A percentile compares a stretch with the other conserved stretches of the same genome.
Conservation (phyloP, 2,888 invertebrate species). For the Sthenelais limicola region DNA sequence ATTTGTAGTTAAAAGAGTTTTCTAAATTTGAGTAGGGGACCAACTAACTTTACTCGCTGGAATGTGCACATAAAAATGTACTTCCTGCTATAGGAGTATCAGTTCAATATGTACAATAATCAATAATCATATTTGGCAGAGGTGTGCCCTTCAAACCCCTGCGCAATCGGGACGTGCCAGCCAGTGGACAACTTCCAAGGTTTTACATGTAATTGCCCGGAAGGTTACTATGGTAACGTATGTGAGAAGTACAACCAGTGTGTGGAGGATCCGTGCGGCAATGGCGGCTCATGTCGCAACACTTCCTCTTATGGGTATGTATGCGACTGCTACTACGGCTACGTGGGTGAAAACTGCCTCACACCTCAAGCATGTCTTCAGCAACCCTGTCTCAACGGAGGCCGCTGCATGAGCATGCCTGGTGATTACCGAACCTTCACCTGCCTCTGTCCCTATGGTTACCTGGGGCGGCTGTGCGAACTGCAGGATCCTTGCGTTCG, state of each 20-base stretch:
- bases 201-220: constrained; percentile 16
- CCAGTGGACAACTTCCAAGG: neutral
- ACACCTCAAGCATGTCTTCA: constrained; percentile 35
- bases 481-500: constrained; percentile 12
- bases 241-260: constrained; percentile 73
- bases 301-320: constrained; percentile 48
- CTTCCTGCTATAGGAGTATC: no score
- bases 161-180: constrained; percentile 6
- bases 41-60: no score
- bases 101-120: no score
- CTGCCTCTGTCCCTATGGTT: constrained; percentile 62
- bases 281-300: constrained; percentile 46
- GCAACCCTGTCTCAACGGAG: constrained; percentile 31
- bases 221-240: constrained; percentile 67
- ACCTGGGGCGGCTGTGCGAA: constrained; percentile 55
- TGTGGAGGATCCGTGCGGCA: constrained; percentile 42
- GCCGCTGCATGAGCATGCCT: constrained; percentile 23
- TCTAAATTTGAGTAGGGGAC: no score
- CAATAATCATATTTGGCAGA: constrained; percentile 1
- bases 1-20: no score
- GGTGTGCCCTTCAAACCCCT: constrained; percentile 6
- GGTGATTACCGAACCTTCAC: constrained; percentile 33
- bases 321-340: constrained; percentile 42
- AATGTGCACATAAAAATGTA: no score
- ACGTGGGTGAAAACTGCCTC: constrained; percentile 42